These are phyloP conservation scores for Ondatra zibethicus DNA, from an alignment of 2,113 vertebrate species.

Conservation along the genomic window DNA sequence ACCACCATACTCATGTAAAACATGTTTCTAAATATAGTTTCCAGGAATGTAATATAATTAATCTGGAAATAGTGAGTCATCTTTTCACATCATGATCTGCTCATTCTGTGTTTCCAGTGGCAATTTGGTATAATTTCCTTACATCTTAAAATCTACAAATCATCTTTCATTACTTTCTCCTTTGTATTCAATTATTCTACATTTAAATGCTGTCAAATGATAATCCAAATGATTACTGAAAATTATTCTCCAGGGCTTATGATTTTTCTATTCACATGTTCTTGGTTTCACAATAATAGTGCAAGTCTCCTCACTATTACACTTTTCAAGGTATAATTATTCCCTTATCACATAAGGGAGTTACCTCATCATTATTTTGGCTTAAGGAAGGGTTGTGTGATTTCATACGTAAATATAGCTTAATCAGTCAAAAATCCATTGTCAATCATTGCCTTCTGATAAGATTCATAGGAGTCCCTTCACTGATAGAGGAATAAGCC, in stretches of 20 bases:
- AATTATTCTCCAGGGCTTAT: neutral
- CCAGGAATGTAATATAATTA: neutral
- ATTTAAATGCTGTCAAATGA: neutral
- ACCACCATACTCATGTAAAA: neutral
- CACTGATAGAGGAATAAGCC: neutral
- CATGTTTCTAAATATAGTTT: neutral
- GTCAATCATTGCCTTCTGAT: neutral
- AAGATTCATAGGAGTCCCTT: neutral
- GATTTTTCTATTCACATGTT: too few relatives aligned
- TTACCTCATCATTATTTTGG: neutral
- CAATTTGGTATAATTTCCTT: neutral
- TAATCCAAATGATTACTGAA: neutral
- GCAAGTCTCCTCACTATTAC: neutral
- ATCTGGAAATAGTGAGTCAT: neutral
- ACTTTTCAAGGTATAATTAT: neutral
- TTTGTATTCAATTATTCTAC: neutral
- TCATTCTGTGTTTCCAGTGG: neutral
- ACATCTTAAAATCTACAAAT: neutral
- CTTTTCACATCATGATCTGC: neutral
- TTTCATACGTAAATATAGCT: neutral
- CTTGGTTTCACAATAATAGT: neutral
- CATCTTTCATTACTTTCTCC: neutral
- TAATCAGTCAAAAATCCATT: neutral
- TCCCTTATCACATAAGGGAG: neutral
- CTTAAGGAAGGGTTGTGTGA: neutral